A percentile compares a stretch with the other conserved stretches of the same genome.
Conservation (phyloP, 2,797 vertebrate species). For the Falco peregrinus region DNA sequence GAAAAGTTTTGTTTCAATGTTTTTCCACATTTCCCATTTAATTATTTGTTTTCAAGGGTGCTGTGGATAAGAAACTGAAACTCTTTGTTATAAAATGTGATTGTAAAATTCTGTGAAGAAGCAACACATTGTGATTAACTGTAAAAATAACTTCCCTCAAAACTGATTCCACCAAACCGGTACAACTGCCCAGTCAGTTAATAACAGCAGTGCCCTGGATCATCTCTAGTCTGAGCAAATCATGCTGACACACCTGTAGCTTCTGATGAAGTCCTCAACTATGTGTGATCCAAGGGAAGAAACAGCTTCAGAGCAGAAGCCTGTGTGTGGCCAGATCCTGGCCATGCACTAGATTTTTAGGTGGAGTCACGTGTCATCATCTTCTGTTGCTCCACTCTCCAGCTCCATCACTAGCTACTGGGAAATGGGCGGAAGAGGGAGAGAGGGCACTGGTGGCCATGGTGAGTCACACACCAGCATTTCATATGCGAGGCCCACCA, state of each 20-base stretch:
- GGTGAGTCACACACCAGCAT: neutral
- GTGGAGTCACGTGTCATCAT: neutral
- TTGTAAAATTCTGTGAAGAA: neutral
- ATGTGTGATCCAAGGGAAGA: neutral
- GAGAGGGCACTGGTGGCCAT: neutral
- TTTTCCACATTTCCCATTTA: neutral
- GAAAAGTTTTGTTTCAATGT: neutral
- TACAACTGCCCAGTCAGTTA: neutral
- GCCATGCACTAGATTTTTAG: neutral
- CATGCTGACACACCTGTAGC: neutral
- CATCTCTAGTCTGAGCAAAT: neutral
- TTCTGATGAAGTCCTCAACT: neutral
- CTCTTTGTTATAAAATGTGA: neutral
- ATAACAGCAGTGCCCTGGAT: neutral
- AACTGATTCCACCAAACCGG: neutral
- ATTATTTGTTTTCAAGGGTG: neutral
- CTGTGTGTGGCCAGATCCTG: neutral
- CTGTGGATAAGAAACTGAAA: neutral
- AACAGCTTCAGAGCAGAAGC: neutral
- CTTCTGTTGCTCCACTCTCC: neutral
- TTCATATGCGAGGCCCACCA: accelerated
- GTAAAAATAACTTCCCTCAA: neutral
- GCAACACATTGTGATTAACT: neutral
- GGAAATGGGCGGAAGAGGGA: neutral
- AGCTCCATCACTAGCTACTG: neutral